Evolutionary conservation across 2,113 vertebrate genomes (phyloP), one percentile per base, ranked within the genome.

Genomic region (Boleophthalmus pectinirostris): DNA sequence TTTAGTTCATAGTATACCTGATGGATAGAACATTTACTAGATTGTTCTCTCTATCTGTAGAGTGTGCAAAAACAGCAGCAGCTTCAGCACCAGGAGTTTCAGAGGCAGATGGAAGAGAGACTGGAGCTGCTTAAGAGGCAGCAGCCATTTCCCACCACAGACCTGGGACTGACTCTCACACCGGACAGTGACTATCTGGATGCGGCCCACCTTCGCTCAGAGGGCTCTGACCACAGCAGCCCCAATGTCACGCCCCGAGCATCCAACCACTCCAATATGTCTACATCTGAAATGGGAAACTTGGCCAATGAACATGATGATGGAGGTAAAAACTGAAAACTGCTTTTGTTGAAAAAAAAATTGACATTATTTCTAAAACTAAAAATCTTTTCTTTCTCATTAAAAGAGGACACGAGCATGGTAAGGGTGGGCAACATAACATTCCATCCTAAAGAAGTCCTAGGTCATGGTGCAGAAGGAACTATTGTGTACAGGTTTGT

Each of bases 401-500:
- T 77, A 97, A 97, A 96, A 70, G 95, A 95, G 3, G 95, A 96
- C 38, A 88, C 85, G 56, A 91, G 29, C 81, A 73, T 92, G 54
- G 95, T 96, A 76, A 82, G 94, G 56, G 95, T 99, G 73, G 98
- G 97, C 49, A 99, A 99, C 85, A 96, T 99, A 83, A 96, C 93
- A 0, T 99, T 99, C 89, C 93, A 93, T 75, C 96, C 97, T 2
- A 96, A 93, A 80, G 94, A 95, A 1, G 96, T 99, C 0, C 16
- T 99, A 73, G 98, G 98, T 58, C 98, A 99, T 0, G 98, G 98
- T 14, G 98, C 97, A 6, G 98, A 99, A 88, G 97, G 98, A 54
- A 99, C 98, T 10, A 98, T 99, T 20, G 98, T 99, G 18, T 99
- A 98, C 93, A 96, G 94, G 97, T 97, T 91, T 89, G 94, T 57